phyloP scores from a whole-genome alignment of 2,888 invertebrate species.

The Drosophila eohydei region DNA sequence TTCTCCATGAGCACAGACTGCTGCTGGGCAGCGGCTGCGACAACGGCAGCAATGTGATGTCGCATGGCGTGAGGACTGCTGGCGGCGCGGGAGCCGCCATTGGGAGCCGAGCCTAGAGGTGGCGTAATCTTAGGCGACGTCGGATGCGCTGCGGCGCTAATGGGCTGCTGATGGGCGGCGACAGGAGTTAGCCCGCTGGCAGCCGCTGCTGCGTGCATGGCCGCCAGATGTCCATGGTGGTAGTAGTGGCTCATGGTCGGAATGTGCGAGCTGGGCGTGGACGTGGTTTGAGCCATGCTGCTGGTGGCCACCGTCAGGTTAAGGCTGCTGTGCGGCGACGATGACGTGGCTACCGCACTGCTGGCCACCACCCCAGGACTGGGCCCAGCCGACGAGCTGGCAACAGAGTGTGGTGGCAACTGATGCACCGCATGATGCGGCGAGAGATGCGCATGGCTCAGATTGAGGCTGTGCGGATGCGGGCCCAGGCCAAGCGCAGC shows the following conservation, averaged over 20 bases:
- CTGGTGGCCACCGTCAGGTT: conserved; percentile 76
- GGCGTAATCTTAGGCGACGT: conserved; percentile 76
- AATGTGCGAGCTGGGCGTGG: conserved; percentile 81
- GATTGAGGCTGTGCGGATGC: conserved; percentile 81
- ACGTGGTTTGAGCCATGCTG: conserved; percentile 64
- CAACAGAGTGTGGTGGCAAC: conserved; percentile 77
- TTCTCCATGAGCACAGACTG: conserved; percentile 69
- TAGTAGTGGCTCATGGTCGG: conserved; percentile 83
- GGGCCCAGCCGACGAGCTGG: conserved; percentile 58
- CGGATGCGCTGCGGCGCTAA: conserved; percentile 52
- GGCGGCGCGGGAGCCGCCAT: conserved; percentile 77
- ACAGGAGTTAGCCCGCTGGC: conserved; percentile 75
- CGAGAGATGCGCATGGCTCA: conserved; percentile 83
- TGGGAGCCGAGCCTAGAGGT: conserved; percentile 66
- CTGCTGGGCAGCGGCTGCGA: conserved; percentile 58
- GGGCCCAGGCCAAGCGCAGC: conserved; percentile 82
- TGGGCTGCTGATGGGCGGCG: conserved; percentile 78
- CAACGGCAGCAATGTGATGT: conserved; percentile 72
- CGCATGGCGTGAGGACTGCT: conserved; percentile 82
- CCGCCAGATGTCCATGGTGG: conserved; percentile 77
- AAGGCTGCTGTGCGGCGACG: conserved; percentile 81
- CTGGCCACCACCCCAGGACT: conserved; percentile 43
- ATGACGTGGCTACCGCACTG: conserved; percentile 54
- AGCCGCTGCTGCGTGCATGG: conserved; percentile 80
- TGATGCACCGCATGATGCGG: conserved; percentile 83